Evolutionary conservation across 2,888 invertebrate genomes (phyloP).

Genomic region (Ypsolopha sequella): DNA sequence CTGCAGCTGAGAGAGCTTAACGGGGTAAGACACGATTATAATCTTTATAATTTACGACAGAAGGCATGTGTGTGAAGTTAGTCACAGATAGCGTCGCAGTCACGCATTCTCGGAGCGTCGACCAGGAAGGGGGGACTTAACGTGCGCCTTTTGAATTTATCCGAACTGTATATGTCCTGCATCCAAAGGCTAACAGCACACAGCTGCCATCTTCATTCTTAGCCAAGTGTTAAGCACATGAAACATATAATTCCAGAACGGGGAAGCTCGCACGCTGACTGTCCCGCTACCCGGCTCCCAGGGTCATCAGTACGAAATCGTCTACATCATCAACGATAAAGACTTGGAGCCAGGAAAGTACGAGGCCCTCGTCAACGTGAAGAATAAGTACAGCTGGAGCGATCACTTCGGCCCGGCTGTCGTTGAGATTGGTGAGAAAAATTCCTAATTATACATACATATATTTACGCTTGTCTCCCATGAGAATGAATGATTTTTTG

Average conservation of each 20-base stretch:
- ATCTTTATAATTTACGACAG: too few species aligned
- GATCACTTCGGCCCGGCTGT: constrained; percentile 20
- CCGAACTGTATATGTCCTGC: too few species aligned
- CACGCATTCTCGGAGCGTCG: too few species aligned
- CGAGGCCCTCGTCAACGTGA: constrained; percentile 36
- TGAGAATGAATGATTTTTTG: neutral
- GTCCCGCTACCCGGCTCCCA: constrained; percentile 28
- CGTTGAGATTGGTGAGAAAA: constrained; percentile 35
- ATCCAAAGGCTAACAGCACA: too few species aligned
- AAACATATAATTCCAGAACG: constrained; percentile 19
- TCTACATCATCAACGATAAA: constrained; percentile 23
- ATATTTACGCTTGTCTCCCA: too few species aligned
- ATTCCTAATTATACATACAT: too few species aligned
- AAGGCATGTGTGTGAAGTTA: too few species aligned
- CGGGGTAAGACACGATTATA: constrained; percentile 17
- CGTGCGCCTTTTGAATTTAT: too few species aligned
- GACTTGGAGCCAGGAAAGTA: constrained; percentile 32
- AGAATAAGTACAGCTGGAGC: constrained; percentile 44
- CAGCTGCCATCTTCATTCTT: too few species aligned
- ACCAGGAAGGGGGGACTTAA: too few species aligned
- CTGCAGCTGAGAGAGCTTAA: constrained; percentile 25
- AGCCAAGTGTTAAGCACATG: too few species aligned
- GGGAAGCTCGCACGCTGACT: constrained; percentile 20
- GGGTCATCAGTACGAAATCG: constrained; percentile 29
- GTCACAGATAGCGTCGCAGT: too few species aligned